phyloP scores from a whole-genome alignment of 2,113 vertebrate genomes.

The Heterochromis multidens region DNA sequence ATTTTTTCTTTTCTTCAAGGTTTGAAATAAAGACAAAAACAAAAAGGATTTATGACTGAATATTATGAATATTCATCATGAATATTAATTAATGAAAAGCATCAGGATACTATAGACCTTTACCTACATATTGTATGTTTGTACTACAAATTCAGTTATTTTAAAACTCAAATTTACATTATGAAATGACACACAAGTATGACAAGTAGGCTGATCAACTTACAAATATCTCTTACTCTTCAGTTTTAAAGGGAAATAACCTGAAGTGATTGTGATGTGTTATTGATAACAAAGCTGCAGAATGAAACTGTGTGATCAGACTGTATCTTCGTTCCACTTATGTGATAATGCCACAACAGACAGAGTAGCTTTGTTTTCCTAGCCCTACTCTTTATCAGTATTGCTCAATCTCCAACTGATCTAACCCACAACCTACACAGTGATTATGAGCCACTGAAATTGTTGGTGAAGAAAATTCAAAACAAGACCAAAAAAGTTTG shows the following conservation, averaged over 20 bases:
- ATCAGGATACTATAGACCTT: neutral
- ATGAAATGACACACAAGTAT: neutral
- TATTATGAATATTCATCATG: neutral
- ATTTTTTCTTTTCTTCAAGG: neutral
- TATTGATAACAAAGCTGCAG: neutral
- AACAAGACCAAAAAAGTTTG: slow-evolving; percentile 30
- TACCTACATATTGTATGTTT: neutral
- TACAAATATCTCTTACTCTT: neutral
- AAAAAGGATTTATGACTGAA: neutral
- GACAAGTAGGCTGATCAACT: neutral
- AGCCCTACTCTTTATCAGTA: neutral
- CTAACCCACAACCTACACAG: neutral
- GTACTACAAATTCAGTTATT: neutral
- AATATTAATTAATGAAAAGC: neutral
- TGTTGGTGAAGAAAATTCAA: neutral
- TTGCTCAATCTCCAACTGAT: neutral
- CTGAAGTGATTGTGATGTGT: neutral
- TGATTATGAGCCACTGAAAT: neutral
- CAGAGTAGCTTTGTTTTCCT: neutral
- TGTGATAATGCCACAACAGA: neutral
- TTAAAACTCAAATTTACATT: neutral
- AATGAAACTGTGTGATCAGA: neutral
- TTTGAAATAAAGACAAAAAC: neutral
- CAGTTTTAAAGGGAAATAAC: neutral
- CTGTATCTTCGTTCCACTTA: neutral